Base-by-base conservation (phyloP, 2,888 invertebrate genomes). In the Mesorhabditis spiculigera region DNA sequence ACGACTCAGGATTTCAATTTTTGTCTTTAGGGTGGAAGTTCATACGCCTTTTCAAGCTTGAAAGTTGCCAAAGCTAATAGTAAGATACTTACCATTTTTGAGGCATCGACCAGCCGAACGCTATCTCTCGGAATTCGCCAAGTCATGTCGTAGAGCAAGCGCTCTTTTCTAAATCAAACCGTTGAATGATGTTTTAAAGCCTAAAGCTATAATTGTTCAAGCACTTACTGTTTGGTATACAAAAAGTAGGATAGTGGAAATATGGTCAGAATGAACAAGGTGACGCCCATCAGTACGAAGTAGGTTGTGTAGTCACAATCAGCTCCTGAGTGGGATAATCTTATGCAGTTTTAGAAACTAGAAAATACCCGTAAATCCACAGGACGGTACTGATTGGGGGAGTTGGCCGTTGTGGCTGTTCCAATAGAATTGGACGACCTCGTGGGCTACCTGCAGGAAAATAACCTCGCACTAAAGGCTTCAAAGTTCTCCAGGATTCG, bases 61-160 rank as follows among this genome's bases (percentile, higher is more conserved):
- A n/a, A n/a, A n/a, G n/a, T n/a, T 41, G 41, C 13, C 43, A 65
- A 65, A 5, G 28, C 65, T 70, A 28, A 66, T n/a, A n/a, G n/a
- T n/a, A n/a, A 67, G 10, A 61, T 6, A 6, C 42, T 50, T 16
- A 75, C 75, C 66, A 73, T 72, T 73, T 75, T 75, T 43, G 73
- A 13, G 28, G 63, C 72, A 63, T 75, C 75, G 5, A 74, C 43
- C 0, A 75, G 4, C 42, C 72, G 71, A n/a, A 78, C 72, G 0
- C 71, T 76, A 58, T 85, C 84, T 61, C 84, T 71, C 1, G 84
- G 82, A 43, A 84, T 81, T 45, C 84, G 74, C 84, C 84, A 84
- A 4, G 83, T 84, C 84, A 84, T 84, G 67, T 85, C 82, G 70
- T 84, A 83, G 41, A 84, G 68, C 65, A 80, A 68, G 16, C 83